Evolutionary conservation across 2,888 invertebrate species (phyloP), one percentile per base, ranked within the genome.

Genomic region (Globia sparganii): DNA sequence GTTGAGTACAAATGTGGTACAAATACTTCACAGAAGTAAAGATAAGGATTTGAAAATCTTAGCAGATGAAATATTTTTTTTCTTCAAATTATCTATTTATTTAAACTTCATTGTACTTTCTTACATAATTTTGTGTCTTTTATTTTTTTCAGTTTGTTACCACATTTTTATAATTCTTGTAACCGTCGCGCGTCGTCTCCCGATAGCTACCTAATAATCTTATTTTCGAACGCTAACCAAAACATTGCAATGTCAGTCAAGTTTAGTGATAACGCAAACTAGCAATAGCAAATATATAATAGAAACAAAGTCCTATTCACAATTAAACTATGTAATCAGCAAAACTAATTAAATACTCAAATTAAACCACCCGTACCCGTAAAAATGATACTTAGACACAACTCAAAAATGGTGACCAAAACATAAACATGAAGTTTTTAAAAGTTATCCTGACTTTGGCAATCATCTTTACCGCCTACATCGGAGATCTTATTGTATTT

Each of bases 401-500:
- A 72, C 59, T 61, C 31, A 56, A 61, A 72, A 71, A 77, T 72
- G 69, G 5, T 78, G 13, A 64, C 62, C 53, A 70, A 76, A 73
- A 59, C 72, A 28, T 15, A 58, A 90, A 81, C 75, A 94, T 95
- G 94, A 94, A 89, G 88, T 87, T 88, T 77, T 25, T 90, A 37
- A 93, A 91, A 81, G 53, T 89, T 65, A n/a, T 93, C 40, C 80
- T 95, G 4, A 92, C 92, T 18, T 5, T 93, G 49, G 78, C 89
- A 3, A 86, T 96, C 66, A 89, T 91, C 75, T 68, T 83, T 13
- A 87, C 93, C 0, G 93, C 95, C 0, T 82, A 92, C 40, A 2
- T 93, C 9, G 96, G 96, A 34, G 96, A 96, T 87, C 90, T 92
- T 78, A 53, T 96, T 3, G 96, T 96, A 3, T 96, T 95, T 83